phyloP scores from a whole-genome alignment of 2,797 vertebrate genomes.

The Gambelia wislizenii region DNA sequence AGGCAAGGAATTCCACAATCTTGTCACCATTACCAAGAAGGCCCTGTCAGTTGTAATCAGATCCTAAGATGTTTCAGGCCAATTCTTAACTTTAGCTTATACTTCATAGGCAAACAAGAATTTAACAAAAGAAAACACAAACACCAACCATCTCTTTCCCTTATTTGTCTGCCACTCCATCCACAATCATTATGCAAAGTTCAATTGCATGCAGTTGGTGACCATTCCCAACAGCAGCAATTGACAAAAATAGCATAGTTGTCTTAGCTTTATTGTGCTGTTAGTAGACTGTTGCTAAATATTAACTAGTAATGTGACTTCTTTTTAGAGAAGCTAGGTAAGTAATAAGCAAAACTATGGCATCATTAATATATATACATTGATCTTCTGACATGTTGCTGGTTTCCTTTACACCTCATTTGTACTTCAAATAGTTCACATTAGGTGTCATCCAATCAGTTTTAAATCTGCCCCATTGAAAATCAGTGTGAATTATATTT shows the following conservation, averaged over 20 bases:
- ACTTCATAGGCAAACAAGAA: not conserved
- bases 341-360: too few species aligned
- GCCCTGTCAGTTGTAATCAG: not conserved
- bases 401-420: too few species aligned
- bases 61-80: not conserved
- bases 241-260: too few species aligned
- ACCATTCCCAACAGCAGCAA: not conserved
- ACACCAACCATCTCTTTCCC: not conserved
- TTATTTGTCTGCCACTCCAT: not conserved
- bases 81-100: not conserved
- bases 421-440: too few species aligned
- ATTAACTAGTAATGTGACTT: not conserved
- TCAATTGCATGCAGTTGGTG: not conserved
- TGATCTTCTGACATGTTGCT: too few species aligned
- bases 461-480: too few species aligned
- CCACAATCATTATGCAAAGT: not conserved
- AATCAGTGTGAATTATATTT: too few species aligned
- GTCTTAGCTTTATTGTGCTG: not conserved
- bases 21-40: not conserved
- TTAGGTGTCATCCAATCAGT: too few species aligned
- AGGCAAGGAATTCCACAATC: not conserved
- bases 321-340: too few species aligned
- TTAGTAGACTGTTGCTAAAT: not conserved
- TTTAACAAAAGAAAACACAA: not conserved
- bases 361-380: too few species aligned